Conservation (phyloP, 2,888 invertebrate species). For the Chaetogeoica ovagalla region DNA sequence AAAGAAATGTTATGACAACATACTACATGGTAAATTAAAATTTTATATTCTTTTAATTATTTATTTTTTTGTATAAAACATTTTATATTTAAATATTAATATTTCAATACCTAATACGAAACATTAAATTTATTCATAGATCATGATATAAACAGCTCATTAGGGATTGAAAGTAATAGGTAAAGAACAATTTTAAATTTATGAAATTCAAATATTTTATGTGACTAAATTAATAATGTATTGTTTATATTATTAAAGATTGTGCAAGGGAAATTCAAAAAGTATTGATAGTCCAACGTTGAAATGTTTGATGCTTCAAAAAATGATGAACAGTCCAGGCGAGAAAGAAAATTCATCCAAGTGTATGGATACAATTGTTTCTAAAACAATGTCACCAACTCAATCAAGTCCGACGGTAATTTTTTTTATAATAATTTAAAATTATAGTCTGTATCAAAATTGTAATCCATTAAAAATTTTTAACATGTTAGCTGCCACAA, state of each 20-base stretch:
- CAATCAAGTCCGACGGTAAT: constrained; percentile 42
- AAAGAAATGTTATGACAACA: constrained; percentile 41
- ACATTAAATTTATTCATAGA: constrained; percentile 15
- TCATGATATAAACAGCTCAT: constrained; percentile 33
- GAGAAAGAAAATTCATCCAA: constrained; percentile 48
- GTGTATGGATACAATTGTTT: constrained; percentile 19
- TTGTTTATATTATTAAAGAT: constrained; percentile 34
- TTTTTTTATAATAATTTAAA: constrained; percentile 24
- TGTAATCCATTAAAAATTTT: background rate
- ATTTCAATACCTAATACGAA: background rate
- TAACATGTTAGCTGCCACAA: background rate
- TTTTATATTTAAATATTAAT: background rate
- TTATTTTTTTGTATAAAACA: background rate
- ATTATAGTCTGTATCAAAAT: background rate
- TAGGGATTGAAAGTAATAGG: constrained; percentile 34
- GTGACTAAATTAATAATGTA: background rate
- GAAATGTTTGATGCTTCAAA: constrained; percentile 42
- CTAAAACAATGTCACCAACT: constrained; percentile 39
- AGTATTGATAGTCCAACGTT: constrained; percentile 31
- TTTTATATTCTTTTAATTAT: background rate
- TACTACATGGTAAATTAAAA: constrained; percentile 31
- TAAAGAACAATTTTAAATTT: constrained; percentile 14
- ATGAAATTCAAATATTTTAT: background rate
- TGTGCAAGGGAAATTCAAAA: constrained; percentile 42
- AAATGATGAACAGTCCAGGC: constrained; percentile 42